These are phyloP conservation scores for Rhinopomastus cyanomelas DNA, from an alignment of 2,113 vertebrate species.

Conservation along the genomic window DNA sequence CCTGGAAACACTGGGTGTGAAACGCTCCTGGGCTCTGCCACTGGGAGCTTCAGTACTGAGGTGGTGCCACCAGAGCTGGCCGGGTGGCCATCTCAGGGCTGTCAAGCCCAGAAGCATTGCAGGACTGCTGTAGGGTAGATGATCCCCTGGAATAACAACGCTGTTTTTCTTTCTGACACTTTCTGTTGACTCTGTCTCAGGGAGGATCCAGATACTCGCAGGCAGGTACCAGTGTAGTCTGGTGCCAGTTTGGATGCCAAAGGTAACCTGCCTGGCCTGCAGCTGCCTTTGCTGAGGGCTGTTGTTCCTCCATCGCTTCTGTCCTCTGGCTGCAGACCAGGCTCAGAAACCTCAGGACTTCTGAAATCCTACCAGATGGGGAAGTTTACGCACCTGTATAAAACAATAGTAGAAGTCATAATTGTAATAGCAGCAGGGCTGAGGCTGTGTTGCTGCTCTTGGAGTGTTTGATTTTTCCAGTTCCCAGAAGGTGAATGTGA, in stretches of 20 bases:
- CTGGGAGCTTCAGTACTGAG: neutral
- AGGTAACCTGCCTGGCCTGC: neutral
- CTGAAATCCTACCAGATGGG: neutral
- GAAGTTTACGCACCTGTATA: neutral
- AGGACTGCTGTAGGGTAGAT: neutral
- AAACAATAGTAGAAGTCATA: neutral
- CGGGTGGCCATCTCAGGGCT: neutral
- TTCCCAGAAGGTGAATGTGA: neutral
- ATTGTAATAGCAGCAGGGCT: neutral
- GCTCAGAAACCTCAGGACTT: neutral
- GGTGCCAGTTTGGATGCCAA: neutral
- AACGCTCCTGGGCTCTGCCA: neutral
- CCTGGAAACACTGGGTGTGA: neutral
- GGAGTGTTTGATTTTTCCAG: neutral
- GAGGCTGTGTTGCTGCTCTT: neutral
- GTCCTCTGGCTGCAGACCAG: neutral
- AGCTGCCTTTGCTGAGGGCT: neutral
- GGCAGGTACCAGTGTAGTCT: neutral
- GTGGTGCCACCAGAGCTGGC: neutral
- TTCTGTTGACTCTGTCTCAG: neutral
- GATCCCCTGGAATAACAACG: neutral
- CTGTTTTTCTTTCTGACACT: neutral
- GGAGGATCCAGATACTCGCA: neutral
- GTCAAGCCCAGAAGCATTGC: neutral
- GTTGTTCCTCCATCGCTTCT: rapidly evolving